phyloP scores from a whole-genome alignment of 1,140 invertebrate genomes.

The Araneus ventricosus region DNA sequence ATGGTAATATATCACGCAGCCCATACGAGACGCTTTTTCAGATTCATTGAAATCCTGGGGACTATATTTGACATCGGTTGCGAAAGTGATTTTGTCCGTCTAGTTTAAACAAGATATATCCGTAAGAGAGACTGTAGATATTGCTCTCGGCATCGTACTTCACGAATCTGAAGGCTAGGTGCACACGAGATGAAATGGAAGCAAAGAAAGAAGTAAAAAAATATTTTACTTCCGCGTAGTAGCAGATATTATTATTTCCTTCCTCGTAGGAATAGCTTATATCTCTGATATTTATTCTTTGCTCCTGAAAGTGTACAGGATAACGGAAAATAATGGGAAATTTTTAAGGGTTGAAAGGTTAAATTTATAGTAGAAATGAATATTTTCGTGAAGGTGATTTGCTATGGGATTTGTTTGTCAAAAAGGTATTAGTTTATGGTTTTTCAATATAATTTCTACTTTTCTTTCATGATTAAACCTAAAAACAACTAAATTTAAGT shows the following conservation, averaged over 20 bases:
- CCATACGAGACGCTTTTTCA: conserved; percentile 34
- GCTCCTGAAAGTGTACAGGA: not conserved
- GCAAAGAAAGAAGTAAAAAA: not conserved
- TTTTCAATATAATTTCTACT: no score
- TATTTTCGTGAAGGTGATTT: no score
- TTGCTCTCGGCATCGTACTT: conserved; percentile 24
- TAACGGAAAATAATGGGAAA: not conserved
- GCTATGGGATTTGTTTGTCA: no score
- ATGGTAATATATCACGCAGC: conserved; percentile 20
- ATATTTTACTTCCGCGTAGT: not conserved
- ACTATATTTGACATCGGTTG: conserved; percentile 51
- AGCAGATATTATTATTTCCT: conserved; percentile 26
- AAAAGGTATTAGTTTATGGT: no score
- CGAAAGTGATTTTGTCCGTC: conserved; percentile 52
- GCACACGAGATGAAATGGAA: not conserved
- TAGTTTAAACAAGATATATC: conserved; percentile 53
- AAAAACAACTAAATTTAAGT: no score
- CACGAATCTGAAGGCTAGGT: not conserved
- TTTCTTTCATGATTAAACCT: no score
- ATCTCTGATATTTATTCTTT: not conserved
- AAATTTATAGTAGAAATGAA: not conserved
- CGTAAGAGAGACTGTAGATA: conserved; percentile 17
- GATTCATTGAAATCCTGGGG: conserved; percentile 41
- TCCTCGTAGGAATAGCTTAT: not conserved
- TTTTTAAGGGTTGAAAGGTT: not conserved